These are phyloP conservation scores for Ichneumon xanthorius DNA, from an alignment of 2,888 invertebrate species.

Conservation along the genomic window DNA sequence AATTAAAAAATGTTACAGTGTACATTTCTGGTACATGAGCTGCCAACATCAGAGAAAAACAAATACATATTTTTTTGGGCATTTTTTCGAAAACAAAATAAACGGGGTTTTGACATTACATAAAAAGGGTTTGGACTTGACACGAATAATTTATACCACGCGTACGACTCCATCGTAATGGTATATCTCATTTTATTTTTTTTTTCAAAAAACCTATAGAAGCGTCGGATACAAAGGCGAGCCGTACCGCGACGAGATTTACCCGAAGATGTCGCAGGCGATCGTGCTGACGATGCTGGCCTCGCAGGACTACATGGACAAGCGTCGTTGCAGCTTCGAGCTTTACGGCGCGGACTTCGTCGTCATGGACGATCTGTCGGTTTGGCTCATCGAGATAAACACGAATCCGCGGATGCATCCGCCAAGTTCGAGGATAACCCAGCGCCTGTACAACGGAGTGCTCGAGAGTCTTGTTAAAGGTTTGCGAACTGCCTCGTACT, in stretches of 20 bases:
- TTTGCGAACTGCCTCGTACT: slow-evolving; percentile 75
- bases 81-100: no score
- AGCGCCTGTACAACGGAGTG: slow-evolving; percentile 92
- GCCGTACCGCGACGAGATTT: slow-evolving; percentile 88
- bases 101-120: no score
- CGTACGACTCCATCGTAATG: no score
- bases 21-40: no score
- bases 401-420: slow-evolving; percentile 93
- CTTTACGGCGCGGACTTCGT: slow-evolving; percentile 96
- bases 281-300: slow-evolving; percentile 93
- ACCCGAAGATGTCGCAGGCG: slow-evolving; percentile 93
- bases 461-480: slow-evolving; percentile 95
- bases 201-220: slow-evolving; percentile 81
- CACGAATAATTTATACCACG: no score
- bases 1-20: no score
- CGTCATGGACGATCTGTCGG: slow-evolving; percentile 92
- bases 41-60: no score
- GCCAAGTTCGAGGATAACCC: slow-evolving; percentile 93
- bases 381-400: slow-evolving; percentile 97
- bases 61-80: no score
- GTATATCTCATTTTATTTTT: background rate
- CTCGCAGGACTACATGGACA: slow-evolving; percentile 90
- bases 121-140: no score
- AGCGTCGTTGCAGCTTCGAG: slow-evolving; percentile 92
- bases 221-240: slow-evolving; percentile 88